A percentile compares a stretch with the other conserved stretches of the same genome.
Evolutionary conservation across 2,113 vertebrate species (phyloP).

Genomic region (Pontoporia blainvillei): DNA sequence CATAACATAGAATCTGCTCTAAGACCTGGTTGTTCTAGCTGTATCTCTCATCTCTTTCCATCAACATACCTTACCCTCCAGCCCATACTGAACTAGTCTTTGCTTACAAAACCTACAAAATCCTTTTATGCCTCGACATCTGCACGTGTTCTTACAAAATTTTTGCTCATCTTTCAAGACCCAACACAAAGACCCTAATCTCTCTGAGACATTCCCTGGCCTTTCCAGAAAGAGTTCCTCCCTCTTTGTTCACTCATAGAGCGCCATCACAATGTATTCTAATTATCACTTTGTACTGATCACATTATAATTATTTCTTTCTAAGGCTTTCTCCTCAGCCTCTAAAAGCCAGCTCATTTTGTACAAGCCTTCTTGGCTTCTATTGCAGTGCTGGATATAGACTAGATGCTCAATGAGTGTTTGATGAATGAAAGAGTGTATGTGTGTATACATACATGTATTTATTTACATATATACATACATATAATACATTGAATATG

Average conservation of each 20-base stretch:
- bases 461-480: conserved; percentile 77
- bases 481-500: conserved; percentile 71
- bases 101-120: background rate
- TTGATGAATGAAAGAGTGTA: conserved; percentile 71
- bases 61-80: background rate
- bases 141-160: background rate
- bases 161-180: background rate
- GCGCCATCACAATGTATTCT: background rate
- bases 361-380: conserved; percentile 59
- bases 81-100: background rate
- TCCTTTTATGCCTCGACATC: background rate
- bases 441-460: conserved; percentile 74
- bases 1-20: background rate
- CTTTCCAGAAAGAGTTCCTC: conserved; percentile 3
- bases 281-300: conserved; percentile 50
- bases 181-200: background rate
- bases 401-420: conserved; percentile 70
- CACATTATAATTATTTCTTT: conserved; percentile 63
- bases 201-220: background rate
- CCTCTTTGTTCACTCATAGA: conserved; percentile 2
- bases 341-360: conserved; percentile 58
- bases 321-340: conserved; percentile 44
- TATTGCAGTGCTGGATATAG: conserved; percentile 64
- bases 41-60: background rate
- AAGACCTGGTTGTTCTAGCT: background rate